Evolutionary conservation across 2,797 vertebrate genomes (phyloP).

Genomic region (Sibirionetta formosa): DNA sequence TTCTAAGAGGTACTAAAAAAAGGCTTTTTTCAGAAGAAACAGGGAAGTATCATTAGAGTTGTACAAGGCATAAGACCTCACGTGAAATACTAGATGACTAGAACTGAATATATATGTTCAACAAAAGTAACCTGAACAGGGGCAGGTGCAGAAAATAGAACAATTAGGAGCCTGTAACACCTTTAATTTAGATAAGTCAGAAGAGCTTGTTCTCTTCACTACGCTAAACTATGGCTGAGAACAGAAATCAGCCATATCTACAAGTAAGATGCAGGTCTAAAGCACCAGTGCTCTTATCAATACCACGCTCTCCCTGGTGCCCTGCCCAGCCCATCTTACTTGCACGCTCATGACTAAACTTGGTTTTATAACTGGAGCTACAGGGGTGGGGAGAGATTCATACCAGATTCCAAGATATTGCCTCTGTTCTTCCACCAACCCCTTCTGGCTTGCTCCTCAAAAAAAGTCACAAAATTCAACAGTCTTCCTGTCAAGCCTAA

Average conservation of each 20-base stretch:
- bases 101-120: background rate
- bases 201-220: background rate
- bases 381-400: background rate
- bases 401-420: background rate
- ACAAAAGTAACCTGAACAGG: background rate
- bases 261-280: background rate
- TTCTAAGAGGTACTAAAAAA: background rate
- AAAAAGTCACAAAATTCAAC: background rate
- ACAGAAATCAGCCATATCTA: background rate
- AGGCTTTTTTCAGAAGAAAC: background rate
- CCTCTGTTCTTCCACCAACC: background rate
- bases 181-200: background rate
- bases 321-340: background rate
- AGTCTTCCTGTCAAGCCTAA: background rate
- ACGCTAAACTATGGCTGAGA: background rate
- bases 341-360: background rate
- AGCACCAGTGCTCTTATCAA: background rate
- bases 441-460: background rate
- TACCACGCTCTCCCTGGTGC: background rate
- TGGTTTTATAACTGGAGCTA: background rate
- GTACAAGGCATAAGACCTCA: background rate
- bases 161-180: background rate
- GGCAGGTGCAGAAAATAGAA: background rate
- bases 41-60: background rate
- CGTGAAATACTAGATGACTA: background rate